These are phyloP conservation scores for Cephus rjabovi DNA, from an alignment of 2,888 invertebrate species.

Conservation along the genomic window DNA sequence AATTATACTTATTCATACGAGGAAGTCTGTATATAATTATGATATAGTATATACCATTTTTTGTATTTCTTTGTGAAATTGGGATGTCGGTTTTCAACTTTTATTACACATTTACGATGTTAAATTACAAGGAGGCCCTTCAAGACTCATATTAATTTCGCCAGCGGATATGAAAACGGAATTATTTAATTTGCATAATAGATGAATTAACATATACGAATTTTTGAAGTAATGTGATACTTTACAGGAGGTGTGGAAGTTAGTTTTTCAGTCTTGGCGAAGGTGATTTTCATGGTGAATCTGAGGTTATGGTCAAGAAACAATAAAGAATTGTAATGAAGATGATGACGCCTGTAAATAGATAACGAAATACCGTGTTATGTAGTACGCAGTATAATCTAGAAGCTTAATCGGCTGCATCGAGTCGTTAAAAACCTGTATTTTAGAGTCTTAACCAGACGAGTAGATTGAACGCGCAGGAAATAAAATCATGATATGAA, in stretches of 20 bases:
- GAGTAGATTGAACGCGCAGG: conserved; percentile 11
- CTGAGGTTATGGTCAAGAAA: neutral
- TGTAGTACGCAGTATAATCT: conserved; percentile 28
- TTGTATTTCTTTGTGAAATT: neutral
- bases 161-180: neutral
- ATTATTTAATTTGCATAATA: conserved; percentile 27
- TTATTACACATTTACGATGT: neutral
- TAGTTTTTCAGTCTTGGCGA: conserved; percentile 17
- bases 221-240: conserved; percentile 36
- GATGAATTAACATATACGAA: conserved; percentile 23
- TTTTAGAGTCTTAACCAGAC: neutral
- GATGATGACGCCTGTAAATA: conserved; percentile 36
- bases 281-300: conserved; percentile 7
- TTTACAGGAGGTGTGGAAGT: conserved; percentile 19
- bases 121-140: neutral
- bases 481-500: conserved; percentile 20
- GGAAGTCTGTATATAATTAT: neutral
- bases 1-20: neutral
- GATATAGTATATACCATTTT: neutral
- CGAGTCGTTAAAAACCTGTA: neutral
- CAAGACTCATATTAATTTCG: neutral
- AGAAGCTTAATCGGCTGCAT: conserved; percentile 22
- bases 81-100: neutral
- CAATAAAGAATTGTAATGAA: conserved; percentile 24
- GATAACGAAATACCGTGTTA: conserved; percentile 31